Evolutionary conservation across 2,113 vertebrate genomes (phyloP), one percentile per base, ranked within the genome.

Genomic region (Mirounga angustirostris): DNA sequence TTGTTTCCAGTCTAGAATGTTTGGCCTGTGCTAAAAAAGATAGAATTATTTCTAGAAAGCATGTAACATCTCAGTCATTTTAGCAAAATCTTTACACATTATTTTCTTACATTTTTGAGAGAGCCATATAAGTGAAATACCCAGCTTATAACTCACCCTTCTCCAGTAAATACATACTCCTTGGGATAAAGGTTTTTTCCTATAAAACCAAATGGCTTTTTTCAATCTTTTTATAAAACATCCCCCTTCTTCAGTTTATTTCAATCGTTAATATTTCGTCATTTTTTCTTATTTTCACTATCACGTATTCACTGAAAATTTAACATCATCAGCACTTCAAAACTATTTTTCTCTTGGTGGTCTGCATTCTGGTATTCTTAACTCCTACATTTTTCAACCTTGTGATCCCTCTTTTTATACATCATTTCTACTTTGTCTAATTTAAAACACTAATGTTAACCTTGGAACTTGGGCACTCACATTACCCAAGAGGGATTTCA

Each of bases 11-110:
- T 43, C 65, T 71, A 95, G 15, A 96, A 61, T 63, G 5, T 61
- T 50, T 50, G 22, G 2, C 46, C 18, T 73, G 0, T 36, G 28
- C 2, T 78, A 54, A 88, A 12, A 26, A 1, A 21, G 2, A 36
- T 30, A 16, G 0, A 95, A 92, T 94, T 96, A 52, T 65, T 89
- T 91, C 16, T 54, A 74, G 63, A 88, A 97, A 79, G 18, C 3
- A 40, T 26, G 30, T 54, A 59, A 30, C 0, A 78, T 40, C 14
- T 43, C 50, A 82, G 21, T 2, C 43, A 83, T 13, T 58, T 43
- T 63, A 92, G 9, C 5, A 78, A 92, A 96, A 94, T 28, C 14
- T 78, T 80, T 52, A n/a, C 2, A 63, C 7, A 9, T 59, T 85
- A 73, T 84, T 86, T 58, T 67, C 30, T 88, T 73, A 46, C 52